Percentiles rank a stretch among this genome's conserved stretches.
Evolutionary conservation across 2,113 vertebrate genomes (phyloP).

Genomic region (Ariopsis seemanni): DNA sequence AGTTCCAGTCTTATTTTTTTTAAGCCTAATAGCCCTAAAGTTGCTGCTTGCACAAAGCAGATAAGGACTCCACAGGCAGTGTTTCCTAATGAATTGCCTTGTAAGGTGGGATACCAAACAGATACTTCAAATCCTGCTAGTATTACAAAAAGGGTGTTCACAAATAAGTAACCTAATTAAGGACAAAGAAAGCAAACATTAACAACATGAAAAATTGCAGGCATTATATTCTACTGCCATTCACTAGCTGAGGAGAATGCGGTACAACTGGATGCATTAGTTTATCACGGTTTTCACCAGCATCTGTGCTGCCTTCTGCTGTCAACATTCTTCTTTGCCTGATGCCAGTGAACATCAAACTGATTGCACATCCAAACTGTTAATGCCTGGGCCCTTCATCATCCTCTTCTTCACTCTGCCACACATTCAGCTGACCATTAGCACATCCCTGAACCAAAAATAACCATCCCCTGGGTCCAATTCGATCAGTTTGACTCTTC

Average conservation of each 20-base stretch:
- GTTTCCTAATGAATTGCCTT: slow-evolving; percentile 34
- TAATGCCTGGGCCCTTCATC: slow-evolving; percentile 4
- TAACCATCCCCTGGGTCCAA: slow-evolving; percentile 23
- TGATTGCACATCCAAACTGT: slow-evolving; percentile 4
- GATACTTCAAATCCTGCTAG: slow-evolving; percentile 7
- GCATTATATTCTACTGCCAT: background rate
- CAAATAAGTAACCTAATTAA: slow-evolving; percentile 29
- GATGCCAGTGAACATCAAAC: slow-evolving; percentile 38
- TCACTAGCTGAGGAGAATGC: background rate
- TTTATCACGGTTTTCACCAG: background rate
- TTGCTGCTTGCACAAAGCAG: slow-evolving; percentile 49
- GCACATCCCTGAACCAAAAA: slow-evolving; percentile 3
- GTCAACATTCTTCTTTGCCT: slow-evolving; percentile 9
- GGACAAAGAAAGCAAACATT: slow-evolving; percentile 12
- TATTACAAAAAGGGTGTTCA: background rate
- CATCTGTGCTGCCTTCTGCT: background rate
- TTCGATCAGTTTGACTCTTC: slow-evolving; percentile 7
- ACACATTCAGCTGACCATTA: slow-evolving; percentile 13
- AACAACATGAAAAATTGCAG: slow-evolving; percentile 15
- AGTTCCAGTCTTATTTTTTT: slow-evolving; percentile 47
- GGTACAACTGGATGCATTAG: background rate
- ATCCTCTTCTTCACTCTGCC: slow-evolving; percentile 7
- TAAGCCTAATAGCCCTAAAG: slow-evolving; percentile 51
- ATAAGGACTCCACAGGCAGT: slow-evolving; percentile 51
- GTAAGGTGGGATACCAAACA: slow-evolving; percentile 18